Base-by-base conservation (phyloP, 2,797 vertebrate species). In the Denticeps clupeoides region DNA sequence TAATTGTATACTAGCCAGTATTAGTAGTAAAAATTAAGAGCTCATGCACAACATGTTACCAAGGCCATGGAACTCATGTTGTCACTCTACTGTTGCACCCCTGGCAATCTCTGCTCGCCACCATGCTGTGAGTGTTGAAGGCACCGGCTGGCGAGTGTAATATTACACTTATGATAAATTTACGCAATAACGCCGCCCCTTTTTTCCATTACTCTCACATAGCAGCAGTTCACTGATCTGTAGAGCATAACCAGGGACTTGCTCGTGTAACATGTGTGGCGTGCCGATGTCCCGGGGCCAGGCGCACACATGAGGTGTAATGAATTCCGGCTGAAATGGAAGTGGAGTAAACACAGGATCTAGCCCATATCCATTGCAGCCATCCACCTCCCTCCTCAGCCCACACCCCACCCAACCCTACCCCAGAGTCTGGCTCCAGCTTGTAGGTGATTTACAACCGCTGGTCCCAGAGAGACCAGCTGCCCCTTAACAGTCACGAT, bases 401-500 rank as follows among this genome's bases (percentile, higher is more conserved):
- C 27, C 27, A 10, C 8, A 5, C 4, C 8, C 7, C 5, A 1
- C 11, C 13, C 28, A 46, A 45, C 28, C 56, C 41, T 60, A 27
- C 25, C 22, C 0, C 0, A 7, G 43, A 12, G 11, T 23, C 16
- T 4, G 24, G n/a, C 55, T 62, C 6, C 41, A 18, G 9, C 54
- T 56, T 63, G 53, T 63, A 29, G n/a, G 41, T 50, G 55, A 56
- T 62, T 63, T 58, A 53, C 58, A 64, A 41, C 9, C 41, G 21
- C 31, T 53, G 49, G 31, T n/a, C 16, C 41, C 40, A 41, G 32
- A 15, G 33, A 28, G 24, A 28, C 33, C 25, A 19, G 11, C 16
- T 6, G 22, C 18, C 42, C 27, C 19, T 18, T 18, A 15, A 4
- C 5, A 8, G 29, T 37, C 5, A 8, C 5, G 27, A 27, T 26